Percentiles rank a stretch among this genome's conserved stretches.
These are phyloP conservation scores for Calameuta pallipes DNA, from an alignment of 2,888 invertebrate genomes.

Conservation along the genomic window DNA sequence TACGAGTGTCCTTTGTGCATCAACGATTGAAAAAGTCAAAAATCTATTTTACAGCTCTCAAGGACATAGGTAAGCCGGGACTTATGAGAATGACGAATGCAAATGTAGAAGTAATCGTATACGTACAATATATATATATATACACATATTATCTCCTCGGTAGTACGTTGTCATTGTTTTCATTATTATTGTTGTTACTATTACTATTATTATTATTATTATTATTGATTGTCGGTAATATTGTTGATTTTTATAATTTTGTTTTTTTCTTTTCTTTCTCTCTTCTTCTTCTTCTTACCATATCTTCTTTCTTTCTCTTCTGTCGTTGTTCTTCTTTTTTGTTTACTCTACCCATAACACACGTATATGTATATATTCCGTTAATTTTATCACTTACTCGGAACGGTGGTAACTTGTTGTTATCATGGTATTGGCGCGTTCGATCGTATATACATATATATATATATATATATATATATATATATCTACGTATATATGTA, in stretches of 20 bases:
- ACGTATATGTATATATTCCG: not conserved
- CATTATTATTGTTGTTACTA: too few relatives aligned
- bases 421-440: too few relatives aligned
- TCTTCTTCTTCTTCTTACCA: not conserved
- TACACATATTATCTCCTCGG: too few relatives aligned
- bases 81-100: conserved; percentile 56
- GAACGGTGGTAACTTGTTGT: too few relatives aligned
- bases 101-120: conserved; percentile 37
- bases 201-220: too few relatives aligned
- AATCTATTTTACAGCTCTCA: conserved; percentile 64
- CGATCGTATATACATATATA: too few relatives aligned
- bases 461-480: too few relatives aligned
- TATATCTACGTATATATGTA: too few relatives aligned
- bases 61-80: conserved; percentile 65
- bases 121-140: too few relatives aligned
- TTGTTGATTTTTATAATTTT: conserved; percentile 7
- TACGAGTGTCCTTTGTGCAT: conserved; percentile 35
- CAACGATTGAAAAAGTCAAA: conserved; percentile 44
- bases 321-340: not conserved
- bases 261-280: conserved; percentile 16
- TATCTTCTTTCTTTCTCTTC: conserved; percentile 7
- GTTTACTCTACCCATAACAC: not conserved
- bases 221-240: not conserved
- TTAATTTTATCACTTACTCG: not conserved
- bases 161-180: too few relatives aligned